Conservation (phyloP, 2,113 vertebrate species). For the Phylloscopus trochilus region DNA sequence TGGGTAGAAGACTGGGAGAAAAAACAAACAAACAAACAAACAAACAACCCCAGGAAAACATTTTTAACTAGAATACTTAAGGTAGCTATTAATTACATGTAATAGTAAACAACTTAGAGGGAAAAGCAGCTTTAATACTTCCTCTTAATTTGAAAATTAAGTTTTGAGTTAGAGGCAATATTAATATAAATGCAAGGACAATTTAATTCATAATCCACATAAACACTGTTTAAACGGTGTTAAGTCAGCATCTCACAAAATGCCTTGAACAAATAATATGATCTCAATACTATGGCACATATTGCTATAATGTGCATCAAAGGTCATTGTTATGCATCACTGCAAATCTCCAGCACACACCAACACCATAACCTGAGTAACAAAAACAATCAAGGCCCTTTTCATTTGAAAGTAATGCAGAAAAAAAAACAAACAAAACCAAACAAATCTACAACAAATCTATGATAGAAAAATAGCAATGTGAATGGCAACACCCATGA, state of each 20-base stretch:
- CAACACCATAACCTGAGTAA: neutral
- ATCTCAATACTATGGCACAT: neutral
- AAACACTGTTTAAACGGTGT: neutral
- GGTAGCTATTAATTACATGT: neutral
- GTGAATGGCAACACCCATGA: neutral
- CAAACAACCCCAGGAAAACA: neutral
- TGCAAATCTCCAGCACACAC: neutral
- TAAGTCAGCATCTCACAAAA: neutral
- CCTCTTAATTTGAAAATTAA: constrained; percentile 10
- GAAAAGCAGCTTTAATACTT: neutral
- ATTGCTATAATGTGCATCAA: neutral
- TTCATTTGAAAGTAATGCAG: neutral
- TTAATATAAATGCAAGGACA: neutral
- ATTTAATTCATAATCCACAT: neutral
- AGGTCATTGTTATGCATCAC: neutral
- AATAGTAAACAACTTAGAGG: neutral
- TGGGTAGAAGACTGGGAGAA: neutral
- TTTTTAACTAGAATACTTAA: neutral
- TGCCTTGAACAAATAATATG: neutral
- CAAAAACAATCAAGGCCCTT: neutral
- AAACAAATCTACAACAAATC: neutral
- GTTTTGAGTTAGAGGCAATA: neutral
- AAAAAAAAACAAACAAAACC: neutral
- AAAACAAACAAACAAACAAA: rapidly evolving
- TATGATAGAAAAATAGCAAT: neutral